Evolutionary conservation across 2,113 vertebrate genomes (phyloP).

Genomic region (Dryoscopus gambensis): DNA sequence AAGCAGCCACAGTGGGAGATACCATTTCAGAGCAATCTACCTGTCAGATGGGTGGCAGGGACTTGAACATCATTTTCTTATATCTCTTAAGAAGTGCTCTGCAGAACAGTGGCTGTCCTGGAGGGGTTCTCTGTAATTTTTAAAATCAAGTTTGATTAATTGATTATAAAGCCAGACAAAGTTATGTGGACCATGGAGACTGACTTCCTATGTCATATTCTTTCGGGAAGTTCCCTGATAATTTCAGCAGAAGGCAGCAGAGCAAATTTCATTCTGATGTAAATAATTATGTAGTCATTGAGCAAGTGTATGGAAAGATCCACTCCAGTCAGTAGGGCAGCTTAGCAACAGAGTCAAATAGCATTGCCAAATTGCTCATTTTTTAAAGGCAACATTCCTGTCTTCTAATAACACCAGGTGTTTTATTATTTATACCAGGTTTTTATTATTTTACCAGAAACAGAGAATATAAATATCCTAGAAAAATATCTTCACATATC

Average conservation of each 20-base stretch:
- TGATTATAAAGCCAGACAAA: neutral
- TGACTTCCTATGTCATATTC: neutral
- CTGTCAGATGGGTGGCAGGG: neutral
- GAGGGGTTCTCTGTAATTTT: neutral
- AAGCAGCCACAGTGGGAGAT: neutral
- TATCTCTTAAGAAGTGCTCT: neutral
- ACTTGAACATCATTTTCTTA: neutral
- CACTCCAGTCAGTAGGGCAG: neutral
- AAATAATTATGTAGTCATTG: neutral
- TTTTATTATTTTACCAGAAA: neutral
- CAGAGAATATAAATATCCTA: neutral
- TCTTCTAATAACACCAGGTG: neutral
- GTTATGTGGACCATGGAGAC: neutral
- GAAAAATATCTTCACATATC: neutral
- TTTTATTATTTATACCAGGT: neutral
- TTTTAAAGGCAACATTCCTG: neutral
- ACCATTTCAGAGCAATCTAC: neutral
- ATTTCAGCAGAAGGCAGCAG: neutral
- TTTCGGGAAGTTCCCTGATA: neutral
- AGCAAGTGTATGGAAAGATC: neutral
- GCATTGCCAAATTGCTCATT: neutral
- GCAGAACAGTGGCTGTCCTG: neutral
- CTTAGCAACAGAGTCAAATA: neutral
- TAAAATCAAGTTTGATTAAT: constrained; percentile 11
- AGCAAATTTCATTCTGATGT: neutral